Evolutionary conservation across 2,888 invertebrate species (phyloP), one percentile per base, ranked within the genome.

Genomic region (Mycogona germanica): DNA sequence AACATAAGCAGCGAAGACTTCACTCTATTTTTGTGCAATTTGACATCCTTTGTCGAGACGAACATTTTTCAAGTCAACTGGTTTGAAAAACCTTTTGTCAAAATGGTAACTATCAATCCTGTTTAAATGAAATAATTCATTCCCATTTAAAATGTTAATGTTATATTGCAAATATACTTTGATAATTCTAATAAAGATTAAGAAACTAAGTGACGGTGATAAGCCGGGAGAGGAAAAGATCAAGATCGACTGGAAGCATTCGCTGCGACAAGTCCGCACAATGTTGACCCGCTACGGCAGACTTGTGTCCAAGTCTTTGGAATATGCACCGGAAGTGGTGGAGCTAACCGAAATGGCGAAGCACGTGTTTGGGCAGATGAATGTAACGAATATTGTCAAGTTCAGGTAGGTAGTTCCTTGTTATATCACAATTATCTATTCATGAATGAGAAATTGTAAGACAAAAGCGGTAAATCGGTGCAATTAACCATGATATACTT

Each of bases 21-120:
- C 38, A 46, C 19, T 21, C 17, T 37, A 17, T 53, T 53, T 23
- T 35, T 53, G 12, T 53, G 53, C 37, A 35, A 30, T 23, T 21
- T 53, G 2, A 48, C 53, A 7, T 17, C 23, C 2, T 53, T 35
- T 47, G 25, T 47, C n/a, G 46, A 53, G 28, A 30, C 28, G n/a
- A 19, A 53, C n/a, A 53, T 53, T 23, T 25, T 53, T n/a, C 25
- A 37, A 2, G 46, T 47, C 14, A 47, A 46, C 23, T 53, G 53
- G 53, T 46, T 25, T 26, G 53, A 53, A 35, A 53, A 47, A 23
- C 45, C 46, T n/a, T 35, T 44, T 37, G 45, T 53, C 25, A 53
- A 46, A 21, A 46, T 19, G 45, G 53, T 53, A 53, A 14, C 9
- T n/a, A 25, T 49, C n/a, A 26, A 14, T 17, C 4, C n/a, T n/a